phyloP scores from a whole-genome alignment of 2,888 invertebrate species.

The Odiellus spinosus region DNA sequence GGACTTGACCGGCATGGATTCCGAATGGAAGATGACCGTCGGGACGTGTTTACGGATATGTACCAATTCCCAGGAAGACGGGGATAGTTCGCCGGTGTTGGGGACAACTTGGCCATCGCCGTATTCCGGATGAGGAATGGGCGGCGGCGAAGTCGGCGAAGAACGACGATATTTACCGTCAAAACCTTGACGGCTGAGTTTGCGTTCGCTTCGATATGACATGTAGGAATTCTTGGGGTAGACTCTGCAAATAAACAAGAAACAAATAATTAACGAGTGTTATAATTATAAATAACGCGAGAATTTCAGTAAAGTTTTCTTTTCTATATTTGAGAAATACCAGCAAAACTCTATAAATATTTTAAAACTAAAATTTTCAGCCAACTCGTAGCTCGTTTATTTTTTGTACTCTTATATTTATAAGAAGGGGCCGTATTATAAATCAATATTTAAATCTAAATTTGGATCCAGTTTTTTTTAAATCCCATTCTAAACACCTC shows the following conservation, averaged over 20 bases:
- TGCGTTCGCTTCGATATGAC: slow-evolving; percentile 51
- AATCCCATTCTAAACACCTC: no score
- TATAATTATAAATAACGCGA: not conserved
- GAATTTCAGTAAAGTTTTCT: no score
- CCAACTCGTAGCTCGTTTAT: no score
- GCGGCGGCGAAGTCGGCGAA: slow-evolving; percentile 35
- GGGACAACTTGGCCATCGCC: not conserved
- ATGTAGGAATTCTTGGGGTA: slow-evolving; percentile 61
- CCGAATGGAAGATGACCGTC: slow-evolving; percentile 28
- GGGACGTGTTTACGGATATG: slow-evolving; percentile 27
- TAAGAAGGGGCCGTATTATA: no score
- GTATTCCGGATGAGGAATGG: not conserved
- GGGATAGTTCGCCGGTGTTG: slow-evolving; percentile 1
- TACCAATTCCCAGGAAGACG: slow-evolving; percentile 24
- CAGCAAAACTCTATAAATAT: no score
- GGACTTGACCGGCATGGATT: slow-evolving; percentile 11
- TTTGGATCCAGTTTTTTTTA: no score
- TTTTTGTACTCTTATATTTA: no score
- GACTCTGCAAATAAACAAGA: slow-evolving; percentile 40
- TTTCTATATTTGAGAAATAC: no score
- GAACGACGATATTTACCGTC: slow-evolving; percentile 58
- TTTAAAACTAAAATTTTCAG: no score
- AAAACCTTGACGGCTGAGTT: slow-evolving; percentile 39
- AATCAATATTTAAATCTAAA: no score
- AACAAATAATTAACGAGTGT: slow-evolving; percentile 9